These are phyloP conservation scores for Trachops cirrhosus DNA, from an alignment of 2,797 vertebrate genomes.

Conservation along the genomic window DNA sequence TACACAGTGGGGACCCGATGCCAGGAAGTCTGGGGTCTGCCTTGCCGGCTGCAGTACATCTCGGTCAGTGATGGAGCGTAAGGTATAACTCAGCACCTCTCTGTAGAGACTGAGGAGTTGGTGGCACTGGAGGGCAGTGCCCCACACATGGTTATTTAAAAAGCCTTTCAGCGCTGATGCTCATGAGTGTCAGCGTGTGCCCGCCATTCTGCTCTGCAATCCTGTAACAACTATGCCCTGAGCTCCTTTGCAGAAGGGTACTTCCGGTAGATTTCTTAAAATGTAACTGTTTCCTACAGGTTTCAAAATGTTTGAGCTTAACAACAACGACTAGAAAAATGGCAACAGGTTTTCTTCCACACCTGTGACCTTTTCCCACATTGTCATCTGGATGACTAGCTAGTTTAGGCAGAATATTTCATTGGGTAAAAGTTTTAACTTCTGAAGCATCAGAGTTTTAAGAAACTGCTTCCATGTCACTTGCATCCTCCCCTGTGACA, in stretches of 20 bases:
- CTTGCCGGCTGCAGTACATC: no score
- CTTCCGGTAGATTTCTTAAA: neutral
- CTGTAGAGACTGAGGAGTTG: neutral
- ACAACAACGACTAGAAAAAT: neutral
- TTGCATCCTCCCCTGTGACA: no score
- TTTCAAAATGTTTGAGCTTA: neutral
- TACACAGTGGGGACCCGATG: rapidly evolving
- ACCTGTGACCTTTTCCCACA: rapidly evolving
- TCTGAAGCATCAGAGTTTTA: neutral
- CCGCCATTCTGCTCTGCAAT: neutral
- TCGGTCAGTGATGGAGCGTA: neutral
- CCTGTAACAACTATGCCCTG: neutral
- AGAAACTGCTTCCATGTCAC: neutral
- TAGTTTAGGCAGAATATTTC: neutral
- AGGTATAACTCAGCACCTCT: neutral
- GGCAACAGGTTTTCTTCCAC: neutral
- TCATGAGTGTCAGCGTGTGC: neutral
- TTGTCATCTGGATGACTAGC: neutral
- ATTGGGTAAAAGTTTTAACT: neutral
- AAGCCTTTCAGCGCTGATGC: neutral
- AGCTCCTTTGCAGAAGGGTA: neutral
- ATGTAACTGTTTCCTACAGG: neutral
- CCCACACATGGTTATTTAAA: neutral
- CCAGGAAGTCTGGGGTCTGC: neutral
- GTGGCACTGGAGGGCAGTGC: neutral